A percentile compares a stretch with the other conserved stretches of the same genome.
Evolutionary conservation across 2,113 vertebrate genomes (phyloP).

Genomic region (Parotia lawesii): DNA sequence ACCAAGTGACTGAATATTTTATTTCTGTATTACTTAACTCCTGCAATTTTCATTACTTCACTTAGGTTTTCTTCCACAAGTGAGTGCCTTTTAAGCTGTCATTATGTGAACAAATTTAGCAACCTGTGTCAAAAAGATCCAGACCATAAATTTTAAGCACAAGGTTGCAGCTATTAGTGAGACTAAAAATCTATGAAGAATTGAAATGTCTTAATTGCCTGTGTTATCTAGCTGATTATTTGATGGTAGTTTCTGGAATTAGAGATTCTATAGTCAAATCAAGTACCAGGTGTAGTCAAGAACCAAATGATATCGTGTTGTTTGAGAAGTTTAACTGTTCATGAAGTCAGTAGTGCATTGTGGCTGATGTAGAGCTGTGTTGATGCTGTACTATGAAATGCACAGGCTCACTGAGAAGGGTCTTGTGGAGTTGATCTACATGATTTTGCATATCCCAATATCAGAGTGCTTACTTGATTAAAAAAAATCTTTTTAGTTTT

Average conservation of each 20-base stretch:
- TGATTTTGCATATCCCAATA: background rate
- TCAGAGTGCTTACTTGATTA: background rate
- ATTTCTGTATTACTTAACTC: background rate
- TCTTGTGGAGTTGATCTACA: background rate
- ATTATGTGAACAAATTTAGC: background rate
- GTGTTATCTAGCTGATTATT: background rate
- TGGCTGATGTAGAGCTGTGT: background rate
- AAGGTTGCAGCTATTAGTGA: background rate
- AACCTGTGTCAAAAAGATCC: background rate
- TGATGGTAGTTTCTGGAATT: background rate
- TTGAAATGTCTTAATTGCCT: background rate
- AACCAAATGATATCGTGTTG: background rate
- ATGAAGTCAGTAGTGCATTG: background rate
- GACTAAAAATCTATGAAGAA: background rate
- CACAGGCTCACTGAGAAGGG: background rate
- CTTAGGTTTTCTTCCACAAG: background rate
- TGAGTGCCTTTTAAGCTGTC: background rate
- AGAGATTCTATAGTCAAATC: background rate
- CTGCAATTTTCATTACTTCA: background rate
- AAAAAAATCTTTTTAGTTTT: background rate
- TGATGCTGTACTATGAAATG: background rate
- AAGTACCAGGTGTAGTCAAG: background rate
- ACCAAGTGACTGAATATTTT: background rate
- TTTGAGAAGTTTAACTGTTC: background rate
- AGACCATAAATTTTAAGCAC: background rate